Percentiles rank a stretch among this genome's conserved stretches.
These are phyloP conservation scores for Lasioglossum malachurum DNA, from an alignment of 2,888 invertebrate species.

Conservation along the genomic window DNA sequence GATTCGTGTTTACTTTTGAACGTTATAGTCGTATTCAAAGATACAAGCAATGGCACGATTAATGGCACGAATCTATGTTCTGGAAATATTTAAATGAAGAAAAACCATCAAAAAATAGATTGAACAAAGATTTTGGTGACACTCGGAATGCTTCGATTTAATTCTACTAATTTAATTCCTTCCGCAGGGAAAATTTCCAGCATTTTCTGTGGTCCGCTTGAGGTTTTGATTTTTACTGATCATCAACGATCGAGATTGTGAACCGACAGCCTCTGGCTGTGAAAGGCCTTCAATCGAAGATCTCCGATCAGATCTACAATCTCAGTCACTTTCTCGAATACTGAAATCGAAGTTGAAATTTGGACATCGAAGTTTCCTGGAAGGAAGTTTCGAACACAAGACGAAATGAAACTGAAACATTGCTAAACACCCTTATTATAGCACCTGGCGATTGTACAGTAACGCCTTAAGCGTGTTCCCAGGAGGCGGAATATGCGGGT, in stretches of 20 bases:
- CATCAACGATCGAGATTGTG: neutral
- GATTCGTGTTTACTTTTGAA: neutral
- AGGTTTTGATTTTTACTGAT: neutral
- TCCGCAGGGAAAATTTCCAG: neutral
- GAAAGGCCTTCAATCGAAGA: neutral
- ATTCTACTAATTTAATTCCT: neutral
- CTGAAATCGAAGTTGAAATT: neutral
- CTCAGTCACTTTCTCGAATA: neutral
- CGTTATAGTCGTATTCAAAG: neutral
- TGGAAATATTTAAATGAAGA: neutral
- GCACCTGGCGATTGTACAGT: conserved; percentile 12
- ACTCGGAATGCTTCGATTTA: neutral
- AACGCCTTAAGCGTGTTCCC: neutral
- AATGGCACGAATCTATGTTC: neutral
- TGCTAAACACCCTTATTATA: neutral
- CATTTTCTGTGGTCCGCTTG: neutral
- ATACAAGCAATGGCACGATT: neutral
- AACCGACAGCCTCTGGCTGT: neutral
- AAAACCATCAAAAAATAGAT: neutral
- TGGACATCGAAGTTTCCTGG: neutral
- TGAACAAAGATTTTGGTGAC: neutral
- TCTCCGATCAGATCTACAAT: neutral
- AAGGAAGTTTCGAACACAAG: neutral
- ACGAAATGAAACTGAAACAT: neutral
- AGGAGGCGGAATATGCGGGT: neutral